Conservation (phyloP, 1,140 invertebrate species). For the Adelges cooleyi region DNA sequence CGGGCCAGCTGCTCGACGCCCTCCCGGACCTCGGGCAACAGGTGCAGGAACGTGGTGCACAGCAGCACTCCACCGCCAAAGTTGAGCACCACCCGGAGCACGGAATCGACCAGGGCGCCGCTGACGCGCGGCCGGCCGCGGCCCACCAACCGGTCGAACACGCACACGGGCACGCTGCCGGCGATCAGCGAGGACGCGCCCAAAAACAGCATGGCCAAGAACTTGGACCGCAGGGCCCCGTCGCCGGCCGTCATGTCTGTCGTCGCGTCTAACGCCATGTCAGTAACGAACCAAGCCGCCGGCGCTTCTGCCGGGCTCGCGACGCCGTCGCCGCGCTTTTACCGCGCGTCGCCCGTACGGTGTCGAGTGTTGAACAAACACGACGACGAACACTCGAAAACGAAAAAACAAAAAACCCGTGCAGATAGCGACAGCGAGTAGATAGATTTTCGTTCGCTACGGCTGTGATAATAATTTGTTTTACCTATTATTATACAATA, state of each 20-base stretch:
- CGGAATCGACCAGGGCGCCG: slow-evolving; percentile 4
- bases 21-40: slow-evolving; percentile 76
- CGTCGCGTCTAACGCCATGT: not conserved
- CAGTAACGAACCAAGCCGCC: not conserved
- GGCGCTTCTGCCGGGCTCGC: not conserved
- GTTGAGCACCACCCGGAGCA: slow-evolving; percentile 47
- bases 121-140: not conserved
- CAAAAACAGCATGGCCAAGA: slow-evolving; percentile 18
- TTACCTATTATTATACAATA: too few species aligned
- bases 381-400: too few species aligned
- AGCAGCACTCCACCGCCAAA: slow-evolving; percentile 86
- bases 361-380: too few species aligned
- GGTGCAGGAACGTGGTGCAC: slow-evolving; percentile 77
- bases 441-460: too few species aligned
- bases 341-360: too few species aligned
- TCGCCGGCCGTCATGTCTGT: not conserved
- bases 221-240: not conserved
- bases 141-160: not conserved
- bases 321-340: not conserved
- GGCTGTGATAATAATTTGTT: too few species aligned
- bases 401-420: too few species aligned
- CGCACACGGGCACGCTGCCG: slow-evolving; percentile 6
- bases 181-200: slow-evolving; percentile 2
- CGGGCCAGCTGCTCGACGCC: slow-evolving; percentile 29
- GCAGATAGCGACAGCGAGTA: too few species aligned